Conservation (phyloP, 2,113 vertebrate species). For the Cinclus mexicanus region DNA sequence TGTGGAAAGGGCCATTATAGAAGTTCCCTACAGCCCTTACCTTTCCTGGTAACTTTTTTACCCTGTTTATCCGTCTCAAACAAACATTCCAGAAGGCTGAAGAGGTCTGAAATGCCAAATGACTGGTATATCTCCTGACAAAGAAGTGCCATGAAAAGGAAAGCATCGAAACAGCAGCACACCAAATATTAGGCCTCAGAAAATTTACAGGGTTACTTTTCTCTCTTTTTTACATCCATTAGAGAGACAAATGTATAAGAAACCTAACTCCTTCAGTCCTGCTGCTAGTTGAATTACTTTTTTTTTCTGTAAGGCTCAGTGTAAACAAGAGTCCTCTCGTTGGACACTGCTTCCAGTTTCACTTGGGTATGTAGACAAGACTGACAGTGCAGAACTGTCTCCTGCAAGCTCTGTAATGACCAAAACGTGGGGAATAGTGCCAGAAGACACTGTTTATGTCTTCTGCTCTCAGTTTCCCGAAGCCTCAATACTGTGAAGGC, state of each 20-base stretch:
- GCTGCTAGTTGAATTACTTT: not conserved
- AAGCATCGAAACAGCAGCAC: not conserved
- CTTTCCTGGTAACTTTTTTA: not conserved
- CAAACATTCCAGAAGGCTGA: not conserved
- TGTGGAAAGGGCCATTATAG: not conserved
- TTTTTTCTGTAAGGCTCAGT: not conserved
- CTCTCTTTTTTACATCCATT: not conserved
- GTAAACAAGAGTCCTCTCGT: not conserved
- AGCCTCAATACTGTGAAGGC: not conserved
- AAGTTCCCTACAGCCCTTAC: not conserved
- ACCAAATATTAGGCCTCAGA: not conserved
- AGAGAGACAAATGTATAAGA: not conserved
- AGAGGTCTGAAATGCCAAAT: not conserved
- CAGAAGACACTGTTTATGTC: not conserved
- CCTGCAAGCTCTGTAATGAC: not conserved
- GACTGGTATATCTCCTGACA: not conserved
- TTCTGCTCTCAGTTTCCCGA: not conserved
- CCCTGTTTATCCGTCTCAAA: not conserved
- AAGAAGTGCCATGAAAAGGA: not conserved
- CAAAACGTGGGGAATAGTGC: fast-evolving
- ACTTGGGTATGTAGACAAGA: not conserved
- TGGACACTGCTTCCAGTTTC: not conserved
- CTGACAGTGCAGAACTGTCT: not conserved
- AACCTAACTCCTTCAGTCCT: not conserved
- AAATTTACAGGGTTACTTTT: not conserved